Evolutionary conservation across 2,797 vertebrate species (phyloP), one percentile per base, ranked within the genome.

Genomic region (Pangasius krempfi): DNA sequence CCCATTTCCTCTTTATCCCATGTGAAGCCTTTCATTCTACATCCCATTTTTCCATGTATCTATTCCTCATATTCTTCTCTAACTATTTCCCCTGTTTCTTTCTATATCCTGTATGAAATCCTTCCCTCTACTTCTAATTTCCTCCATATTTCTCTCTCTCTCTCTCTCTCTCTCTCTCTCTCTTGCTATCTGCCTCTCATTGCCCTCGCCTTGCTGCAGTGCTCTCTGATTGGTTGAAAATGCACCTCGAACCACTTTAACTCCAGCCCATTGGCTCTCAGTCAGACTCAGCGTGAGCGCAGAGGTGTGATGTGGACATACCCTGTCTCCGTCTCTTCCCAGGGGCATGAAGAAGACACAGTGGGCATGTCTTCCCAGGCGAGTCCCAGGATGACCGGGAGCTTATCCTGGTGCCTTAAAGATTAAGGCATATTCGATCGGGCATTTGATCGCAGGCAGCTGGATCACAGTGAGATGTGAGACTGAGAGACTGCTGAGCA

Each of bases 131-230:
- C 44, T 62, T 33, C 33, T 87, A 47, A 72, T 73, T 60, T n/a
- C 68, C 52, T n/a, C 4, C 52, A 85, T 44, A 84, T 81, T 3
- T 88, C 16, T 47, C 79, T 68, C 87, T 54, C 30, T 92, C 86
- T 52, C 85, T 79, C 58, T 87, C 20, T 88, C 22, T 30, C 76
- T 68, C 87, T 56, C 30, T 20, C 14, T 13, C 16, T 56, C 22
- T 64, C 62, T 87, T 22, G 20, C 73, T 58, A 84, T 86, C 50
- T 62, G 82, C 44, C 86, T 78, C 92, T 89, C 90, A 91, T 89
- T 89, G 91, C 93, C 92, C 92, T 91, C 91, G 92, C 92, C 94
- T 93, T 95, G 94, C 95, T 95, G 95, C 95, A 95, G 94, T 95
- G 92, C 82, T 90, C 89, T 93, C 91, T 92, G 95, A 96, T 95